phyloP scores from a whole-genome alignment of 2,113 vertebrate species.

The Sarotherodon lohbergeri region DNA sequence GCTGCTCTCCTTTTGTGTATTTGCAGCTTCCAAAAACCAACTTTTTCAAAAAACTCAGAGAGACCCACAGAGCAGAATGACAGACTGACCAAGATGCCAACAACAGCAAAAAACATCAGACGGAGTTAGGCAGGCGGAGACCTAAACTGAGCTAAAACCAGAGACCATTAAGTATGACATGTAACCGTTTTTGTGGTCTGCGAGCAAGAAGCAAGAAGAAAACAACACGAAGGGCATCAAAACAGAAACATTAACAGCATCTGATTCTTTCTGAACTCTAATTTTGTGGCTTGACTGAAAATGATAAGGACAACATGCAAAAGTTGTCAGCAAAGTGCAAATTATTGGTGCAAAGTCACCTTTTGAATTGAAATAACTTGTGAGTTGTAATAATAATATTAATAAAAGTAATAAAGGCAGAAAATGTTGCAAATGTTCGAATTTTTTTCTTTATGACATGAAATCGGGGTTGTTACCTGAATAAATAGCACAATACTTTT shows the following conservation, averaged over 20 bases:
- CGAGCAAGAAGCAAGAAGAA: neutral
- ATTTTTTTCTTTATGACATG: neutral
- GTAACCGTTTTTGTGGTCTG: neutral
- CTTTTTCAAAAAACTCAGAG: neutral
- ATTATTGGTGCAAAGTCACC: neutral
- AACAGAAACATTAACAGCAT: neutral
- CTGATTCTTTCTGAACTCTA: neutral
- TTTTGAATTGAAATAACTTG: neutral
- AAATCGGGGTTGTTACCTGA: neutral
- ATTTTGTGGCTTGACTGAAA: neutral
- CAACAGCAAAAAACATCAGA: neutral
- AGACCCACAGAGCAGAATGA: neutral
- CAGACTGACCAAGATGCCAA: neutral
- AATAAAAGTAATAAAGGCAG: neutral
- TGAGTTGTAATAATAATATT: neutral
- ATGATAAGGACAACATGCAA: neutral
- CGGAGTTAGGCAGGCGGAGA: neutral
- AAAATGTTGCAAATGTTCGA: neutral
- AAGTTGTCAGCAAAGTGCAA: neutral
- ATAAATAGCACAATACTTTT: neutral
- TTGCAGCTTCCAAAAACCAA: neutral
- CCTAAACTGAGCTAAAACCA: neutral
- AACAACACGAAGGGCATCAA: neutral
- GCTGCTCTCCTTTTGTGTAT: neutral
- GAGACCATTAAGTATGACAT: neutral